Conservation (phyloP, 2,797 vertebrate genomes). For the Enteromius trimaculatus region DNA sequence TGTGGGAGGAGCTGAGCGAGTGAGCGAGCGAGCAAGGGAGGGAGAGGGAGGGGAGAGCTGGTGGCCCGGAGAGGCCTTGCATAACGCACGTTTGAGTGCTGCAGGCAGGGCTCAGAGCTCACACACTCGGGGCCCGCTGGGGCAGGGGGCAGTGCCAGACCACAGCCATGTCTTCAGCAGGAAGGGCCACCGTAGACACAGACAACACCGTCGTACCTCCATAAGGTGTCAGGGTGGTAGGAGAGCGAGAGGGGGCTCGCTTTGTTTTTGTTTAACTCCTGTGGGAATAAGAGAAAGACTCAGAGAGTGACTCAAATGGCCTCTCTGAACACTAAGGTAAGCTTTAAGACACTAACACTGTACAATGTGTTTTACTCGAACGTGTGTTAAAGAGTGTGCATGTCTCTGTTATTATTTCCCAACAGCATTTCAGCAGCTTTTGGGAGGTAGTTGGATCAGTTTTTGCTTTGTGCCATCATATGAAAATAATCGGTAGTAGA, state of each 20-base stretch:
- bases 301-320: constrained; percentile 10
- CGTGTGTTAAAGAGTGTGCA: not conserved
- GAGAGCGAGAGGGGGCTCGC: not conserved
- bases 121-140: constrained; percentile 57
- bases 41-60: constrained; percentile 73
- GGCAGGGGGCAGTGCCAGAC: constrained; percentile 39
- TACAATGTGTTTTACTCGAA: constrained; percentile 1
- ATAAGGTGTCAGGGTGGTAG: not conserved
- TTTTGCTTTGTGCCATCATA: constrained; percentile 1
- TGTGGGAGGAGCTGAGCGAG: constrained; percentile 72
- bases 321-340: constrained; percentile 51
- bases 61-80: constrained; percentile 79
- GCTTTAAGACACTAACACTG: constrained; percentile 23
- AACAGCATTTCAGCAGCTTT: not conserved
- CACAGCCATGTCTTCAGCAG: constrained; percentile 37
- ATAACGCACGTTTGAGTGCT: constrained; percentile 79
- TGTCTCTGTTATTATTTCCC: not conserved
- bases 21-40: constrained; percentile 60
- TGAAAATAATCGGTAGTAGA: not conserved
- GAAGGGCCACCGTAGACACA: not conserved
- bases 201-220: constrained; percentile 3
- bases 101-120: constrained; percentile 77
- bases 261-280: constrained; percentile 14
- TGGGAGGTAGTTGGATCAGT: not conserved
- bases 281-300: constrained; percentile 5